Evolutionary conservation across 2,797 vertebrate species (phyloP).

Genomic region (Allobates femoralis): DNA sequence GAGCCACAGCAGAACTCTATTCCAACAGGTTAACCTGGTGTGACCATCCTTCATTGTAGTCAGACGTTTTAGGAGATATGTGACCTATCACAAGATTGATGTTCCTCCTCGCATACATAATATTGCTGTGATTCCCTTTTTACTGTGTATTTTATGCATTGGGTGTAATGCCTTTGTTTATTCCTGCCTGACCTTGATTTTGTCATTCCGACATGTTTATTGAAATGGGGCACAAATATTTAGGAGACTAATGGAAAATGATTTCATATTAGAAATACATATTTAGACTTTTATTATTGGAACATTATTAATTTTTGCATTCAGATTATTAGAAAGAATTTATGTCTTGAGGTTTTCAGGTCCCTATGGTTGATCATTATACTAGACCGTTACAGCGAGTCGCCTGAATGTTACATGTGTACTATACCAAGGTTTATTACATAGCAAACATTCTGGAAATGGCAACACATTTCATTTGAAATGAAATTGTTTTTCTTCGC

Average conservation of each 20-base stretch:
- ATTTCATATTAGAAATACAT: background rate
- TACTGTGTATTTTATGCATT: background rate
- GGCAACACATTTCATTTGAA: slow-evolving; percentile 19
- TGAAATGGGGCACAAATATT: background rate
- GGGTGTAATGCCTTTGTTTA: background rate
- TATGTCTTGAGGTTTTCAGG: background rate
- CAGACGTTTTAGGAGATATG: slow-evolving; percentile 39
- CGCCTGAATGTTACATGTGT: background rate
- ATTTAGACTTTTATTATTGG: too few species aligned
- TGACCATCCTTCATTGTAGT: slow-evolving; percentile 44
- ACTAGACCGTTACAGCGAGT: background rate
- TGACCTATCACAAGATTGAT: slow-evolving; percentile 55
- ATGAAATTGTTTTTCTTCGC: slow-evolving; percentile 32
- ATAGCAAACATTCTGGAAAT: slow-evolving; percentile 13
- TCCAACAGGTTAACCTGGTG: slow-evolving; percentile 34
- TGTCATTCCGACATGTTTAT: background rate
- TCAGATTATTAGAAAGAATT: background rate
- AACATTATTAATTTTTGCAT: background rate
- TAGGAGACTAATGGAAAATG: background rate
- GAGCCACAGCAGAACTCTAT: slow-evolving; percentile 18
- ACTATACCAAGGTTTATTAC: slow-evolving; percentile 14
- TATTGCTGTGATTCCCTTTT: background rate
- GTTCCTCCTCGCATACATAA: slow-evolving; percentile 35
- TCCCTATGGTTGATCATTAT: background rate
- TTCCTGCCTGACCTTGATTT: slow-evolving; percentile 1